Evolutionary conservation across 2,113 vertebrate species (phyloP).

Genomic region (Hippolais icterina): DNA sequence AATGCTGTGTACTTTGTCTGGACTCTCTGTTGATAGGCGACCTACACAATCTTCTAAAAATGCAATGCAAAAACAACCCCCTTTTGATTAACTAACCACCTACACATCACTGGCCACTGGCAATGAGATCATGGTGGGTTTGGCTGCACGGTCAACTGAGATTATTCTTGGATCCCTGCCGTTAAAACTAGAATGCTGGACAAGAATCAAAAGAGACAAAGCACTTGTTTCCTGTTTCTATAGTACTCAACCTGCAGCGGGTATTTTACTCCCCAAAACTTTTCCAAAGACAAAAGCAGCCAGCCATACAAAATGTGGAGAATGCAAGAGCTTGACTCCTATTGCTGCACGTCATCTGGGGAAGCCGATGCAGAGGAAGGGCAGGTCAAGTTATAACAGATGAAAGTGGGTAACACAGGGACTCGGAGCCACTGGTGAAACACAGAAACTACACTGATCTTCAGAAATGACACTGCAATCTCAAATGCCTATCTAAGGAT

Average conservation of each 20-base stretch:
- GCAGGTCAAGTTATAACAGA: not conserved
- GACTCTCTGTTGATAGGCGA: not conserved
- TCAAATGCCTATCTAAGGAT: slow-evolving; percentile 25
- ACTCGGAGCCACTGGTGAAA: not conserved
- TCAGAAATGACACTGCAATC: not conserved
- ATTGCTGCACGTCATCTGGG: fast-evolving
- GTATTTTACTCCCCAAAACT: not conserved
- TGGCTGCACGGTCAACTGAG: not conserved
- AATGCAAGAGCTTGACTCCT: not conserved
- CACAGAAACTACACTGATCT: not conserved
- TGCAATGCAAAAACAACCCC: not conserved
- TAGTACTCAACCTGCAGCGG: not conserved
- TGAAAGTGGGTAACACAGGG: not conserved
- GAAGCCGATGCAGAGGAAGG: not conserved
- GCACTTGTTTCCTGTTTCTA: slow-evolving; percentile 44
- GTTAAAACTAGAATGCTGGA: not conserved
- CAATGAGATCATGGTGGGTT: slow-evolving; percentile 2
- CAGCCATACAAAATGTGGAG: not conserved
- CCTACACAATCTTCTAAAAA: not conserved
- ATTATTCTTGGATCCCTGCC: slow-evolving; percentile 57
- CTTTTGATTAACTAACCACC: not conserved
- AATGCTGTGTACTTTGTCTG: not conserved
- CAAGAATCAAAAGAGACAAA: slow-evolving; percentile 32
- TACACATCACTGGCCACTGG: not conserved
- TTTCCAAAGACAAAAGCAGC: not conserved